Base-by-base conservation (phyloP, 2,113 vertebrate genomes). In the Acrocephalus arundinaceus region DNA sequence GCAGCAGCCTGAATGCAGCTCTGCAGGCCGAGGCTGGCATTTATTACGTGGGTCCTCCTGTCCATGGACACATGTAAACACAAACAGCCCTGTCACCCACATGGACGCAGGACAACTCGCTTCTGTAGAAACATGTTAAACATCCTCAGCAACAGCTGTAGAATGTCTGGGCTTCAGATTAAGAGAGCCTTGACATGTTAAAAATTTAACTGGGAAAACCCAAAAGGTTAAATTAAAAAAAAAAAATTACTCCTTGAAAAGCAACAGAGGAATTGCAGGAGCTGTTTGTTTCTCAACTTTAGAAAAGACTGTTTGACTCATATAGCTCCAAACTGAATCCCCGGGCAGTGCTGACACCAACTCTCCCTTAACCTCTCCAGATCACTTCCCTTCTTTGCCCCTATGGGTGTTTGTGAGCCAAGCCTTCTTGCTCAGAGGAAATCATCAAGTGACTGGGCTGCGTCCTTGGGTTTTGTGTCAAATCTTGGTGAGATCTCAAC, bases 21-120 rank as follows among this genome's bases (percentile, higher is more conserved):
- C 72, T 48, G 28, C 52, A 37, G 23, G 41, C 62, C 11, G n/a
- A 72, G 31, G 37, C 24, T 6, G 7, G 67, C 75, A 74, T 54
- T 79, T 41, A 24, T 52, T 23, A 37, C 4, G 5, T 18, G 23
- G 37, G 9, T 76, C 23, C 45, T 67, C 37, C 43, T 35, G 35
- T 35, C 35, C 35, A 35, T 35, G 35, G 35, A 35, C 35, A 35
- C 0, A 43, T 13, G 5, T 6, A 13, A 89, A 75, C 63, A 65
- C 55, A 15, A 59, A 80, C 19, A 84, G 61, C 31, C 17, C 55
- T 6, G 4, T 77, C 21, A 43, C 12, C 45, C 30, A 45, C 20
- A 2, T 7, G 45, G 61, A 72, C 85, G 51, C 0, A 4, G 46
- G 49, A n/a, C 4, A 8, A 25, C n/a, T 89, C 0, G 0, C 85